phyloP scores from a whole-genome alignment of 2,888 invertebrate genomes.

The Esperia sulphurella region DNA sequence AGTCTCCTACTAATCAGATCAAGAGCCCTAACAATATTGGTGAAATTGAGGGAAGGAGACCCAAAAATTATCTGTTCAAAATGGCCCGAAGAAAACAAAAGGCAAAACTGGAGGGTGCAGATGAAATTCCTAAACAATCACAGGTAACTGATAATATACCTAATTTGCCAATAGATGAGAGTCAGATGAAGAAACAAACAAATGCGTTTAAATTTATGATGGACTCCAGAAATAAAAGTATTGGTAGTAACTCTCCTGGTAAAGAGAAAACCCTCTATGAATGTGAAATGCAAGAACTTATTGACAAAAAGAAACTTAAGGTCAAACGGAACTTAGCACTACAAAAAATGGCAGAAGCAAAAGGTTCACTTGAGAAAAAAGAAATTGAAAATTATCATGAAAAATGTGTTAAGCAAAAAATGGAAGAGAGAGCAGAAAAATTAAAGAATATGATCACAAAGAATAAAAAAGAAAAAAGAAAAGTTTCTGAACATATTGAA shows the following conservation, averaged over 20 bases:
- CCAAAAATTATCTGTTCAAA: conserved; percentile 57
- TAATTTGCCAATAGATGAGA: conserved; percentile 2
- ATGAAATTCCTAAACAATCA: conserved; percentile 6
- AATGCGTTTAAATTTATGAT: conserved; percentile 84
- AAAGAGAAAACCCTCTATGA: conserved; percentile 57
- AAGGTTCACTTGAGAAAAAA: conserved; percentile 79
- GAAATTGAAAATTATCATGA: conserved; percentile 78
- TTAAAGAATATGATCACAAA: conserved; percentile 70
- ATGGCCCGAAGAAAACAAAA: conserved; percentile 51
- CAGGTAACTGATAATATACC: conserved; percentile 2
- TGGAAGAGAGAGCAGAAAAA: conserved; percentile 80
- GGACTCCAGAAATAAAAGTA: conserved; percentile 82
- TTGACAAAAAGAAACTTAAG: conserved; percentile 47
- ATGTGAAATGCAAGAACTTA: conserved; percentile 33
- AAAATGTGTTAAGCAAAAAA: conserved; percentile 74
- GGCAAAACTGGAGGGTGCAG: conserved; percentile 17
- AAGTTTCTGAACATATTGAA: background rate
- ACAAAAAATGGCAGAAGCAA: conserved; percentile 82
- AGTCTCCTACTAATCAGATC: conserved; percentile 32
- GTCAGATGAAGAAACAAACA: conserved; percentile 47
- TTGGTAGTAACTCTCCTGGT: conserved; percentile 82
- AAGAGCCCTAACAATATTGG: background rate
- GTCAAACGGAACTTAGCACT: conserved; percentile 74
- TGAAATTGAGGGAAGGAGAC: conserved; percentile 30
- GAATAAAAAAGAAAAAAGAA: conserved; percentile 26